Conservation (phyloP, 1,140 invertebrate genomes). For the Arion vulgaris region DNA sequence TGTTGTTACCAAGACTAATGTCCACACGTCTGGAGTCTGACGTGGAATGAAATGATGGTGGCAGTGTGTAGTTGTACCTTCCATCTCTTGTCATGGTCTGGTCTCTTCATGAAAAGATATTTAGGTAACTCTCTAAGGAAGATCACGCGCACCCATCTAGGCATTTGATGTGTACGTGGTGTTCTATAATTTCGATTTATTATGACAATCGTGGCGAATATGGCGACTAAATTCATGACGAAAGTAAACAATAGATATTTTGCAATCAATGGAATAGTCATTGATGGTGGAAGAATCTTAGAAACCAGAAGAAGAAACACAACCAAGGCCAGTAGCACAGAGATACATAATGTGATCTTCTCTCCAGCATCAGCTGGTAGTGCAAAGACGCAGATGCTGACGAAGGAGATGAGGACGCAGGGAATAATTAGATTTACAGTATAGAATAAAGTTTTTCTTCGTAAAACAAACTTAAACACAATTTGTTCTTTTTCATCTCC, state of each 20-base stretch:
- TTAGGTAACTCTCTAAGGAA: conserved; percentile 71
- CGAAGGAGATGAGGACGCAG: conserved; percentile 97
- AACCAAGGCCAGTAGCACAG: conserved; percentile 98
- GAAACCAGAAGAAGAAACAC: conserved; percentile 98
- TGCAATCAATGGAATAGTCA: conserved; percentile 82
- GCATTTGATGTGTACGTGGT: conserved; percentile 81
- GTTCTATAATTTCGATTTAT: conserved; percentile 99
- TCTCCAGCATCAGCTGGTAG: conserved; percentile 85
- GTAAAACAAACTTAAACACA: conserved; percentile 84
- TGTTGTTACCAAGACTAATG: conserved; percentile 78
- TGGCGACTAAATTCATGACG: conserved; percentile 99
- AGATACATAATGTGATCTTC: conserved; percentile 94
- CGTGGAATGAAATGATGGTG: conserved; percentile 52
- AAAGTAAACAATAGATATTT: conserved; percentile 99
- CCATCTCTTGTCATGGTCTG: conserved; percentile 69
- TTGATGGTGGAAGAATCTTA: conserved; percentile 95
- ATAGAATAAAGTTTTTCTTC: conserved; percentile 98
- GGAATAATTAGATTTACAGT: conserved; percentile 98
- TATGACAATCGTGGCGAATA: conserved; percentile 98
- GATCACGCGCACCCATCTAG: conserved; percentile 68
- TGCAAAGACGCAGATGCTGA: conserved; percentile 98
- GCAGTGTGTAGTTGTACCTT: conserved; percentile 50
- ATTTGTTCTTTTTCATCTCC: conserved; percentile 60
- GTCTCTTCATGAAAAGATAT: conserved; percentile 70
- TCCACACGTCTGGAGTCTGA: conserved; percentile 71